phyloP scores from a whole-genome alignment of 2,888 invertebrate species.

The Melitaea athalia region DNA sequence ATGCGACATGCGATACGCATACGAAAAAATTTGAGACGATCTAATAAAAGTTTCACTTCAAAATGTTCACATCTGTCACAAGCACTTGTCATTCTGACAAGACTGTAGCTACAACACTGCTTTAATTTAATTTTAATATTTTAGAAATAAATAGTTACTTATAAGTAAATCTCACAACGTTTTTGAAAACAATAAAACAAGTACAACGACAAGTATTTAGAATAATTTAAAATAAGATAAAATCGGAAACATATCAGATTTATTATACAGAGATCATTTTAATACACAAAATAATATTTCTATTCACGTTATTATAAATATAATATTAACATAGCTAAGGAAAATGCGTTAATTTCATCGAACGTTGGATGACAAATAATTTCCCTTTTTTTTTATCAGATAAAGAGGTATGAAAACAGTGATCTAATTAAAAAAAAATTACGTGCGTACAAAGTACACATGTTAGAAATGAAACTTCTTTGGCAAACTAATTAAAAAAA shows the following conservation, averaged over 20 bases:
- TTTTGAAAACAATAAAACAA: neutral
- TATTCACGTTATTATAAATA: neutral
- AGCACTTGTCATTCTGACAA: too few species aligned
- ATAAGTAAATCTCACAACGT: slow-evolving; percentile 7
- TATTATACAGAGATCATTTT: slow-evolving; percentile 12
- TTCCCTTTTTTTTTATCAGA: too few species aligned
- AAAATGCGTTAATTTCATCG: neutral
- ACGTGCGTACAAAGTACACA: too few species aligned
- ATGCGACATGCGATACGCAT: too few species aligned
- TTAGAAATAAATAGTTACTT: slow-evolving; percentile 3
- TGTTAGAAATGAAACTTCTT: too few species aligned
- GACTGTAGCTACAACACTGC: too few species aligned
- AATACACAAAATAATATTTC: slow-evolving; percentile 13
- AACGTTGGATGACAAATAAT: neutral
- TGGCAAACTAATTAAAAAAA: too few species aligned
- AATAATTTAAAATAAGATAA: neutral
- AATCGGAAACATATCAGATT: neutral
- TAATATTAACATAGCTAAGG: neutral
- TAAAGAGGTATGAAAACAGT: too few species aligned
- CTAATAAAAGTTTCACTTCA: too few species aligned
- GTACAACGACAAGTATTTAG: neutral
- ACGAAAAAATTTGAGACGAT: too few species aligned
- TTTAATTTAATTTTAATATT: neutral
- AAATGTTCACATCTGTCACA: too few species aligned
- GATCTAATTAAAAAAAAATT: too few species aligned